Base-by-base conservation (phyloP, 2,113 vertebrate species). In the Pedionomus torquatus region DNA sequence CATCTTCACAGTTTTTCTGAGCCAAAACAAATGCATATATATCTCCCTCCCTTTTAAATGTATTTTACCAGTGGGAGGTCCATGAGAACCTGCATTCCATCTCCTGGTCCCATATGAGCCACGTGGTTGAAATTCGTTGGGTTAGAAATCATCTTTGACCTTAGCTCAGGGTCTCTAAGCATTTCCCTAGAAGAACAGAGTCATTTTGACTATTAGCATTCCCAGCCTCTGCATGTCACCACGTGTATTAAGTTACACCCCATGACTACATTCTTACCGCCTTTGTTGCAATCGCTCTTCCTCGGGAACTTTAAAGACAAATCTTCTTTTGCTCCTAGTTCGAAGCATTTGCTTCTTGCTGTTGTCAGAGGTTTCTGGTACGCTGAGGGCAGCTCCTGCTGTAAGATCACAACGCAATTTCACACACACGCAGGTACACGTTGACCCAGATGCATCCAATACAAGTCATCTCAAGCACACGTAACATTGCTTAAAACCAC, bases 61-160 rank as follows among this genome's bases (percentile, higher is more conserved):
- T 88, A 60, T 87, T 97, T 98, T 98, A 99, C 99, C 99, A 99
- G 98, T 61, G 99, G 99, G 78, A 99, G 98, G 97, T 99, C 99
- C 99, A 99, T 99, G 87, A 99, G 99, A 89, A 99, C 99, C 97
- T 99, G 99, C 99, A 99, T 99, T 72, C 99, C 99, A 21, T 99
- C 99, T 79, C 99, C 99, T 6, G 99, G 99, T 96, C 99, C 99
- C 99, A 99, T 99, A 97, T 99, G 99, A 63, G 99, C 99, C 94
- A 99, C 99, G 2, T 99, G 99, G 98, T 99, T 99, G 96, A 99
- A 99, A 98, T 99, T 99, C 2, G 98, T 99, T 5, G 99, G 99
- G 89, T 99, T 99, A 65, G 99, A 99, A 82, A 99, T 99, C 99
- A 99, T 99, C 95, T 98, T 99, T 30, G 99, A 99, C 75, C 99